Percentiles rank a stretch among this genome's conserved stretches.
Conservation (phyloP, 2,888 invertebrate genomes). For the Cheilosia scutellata region DNA sequence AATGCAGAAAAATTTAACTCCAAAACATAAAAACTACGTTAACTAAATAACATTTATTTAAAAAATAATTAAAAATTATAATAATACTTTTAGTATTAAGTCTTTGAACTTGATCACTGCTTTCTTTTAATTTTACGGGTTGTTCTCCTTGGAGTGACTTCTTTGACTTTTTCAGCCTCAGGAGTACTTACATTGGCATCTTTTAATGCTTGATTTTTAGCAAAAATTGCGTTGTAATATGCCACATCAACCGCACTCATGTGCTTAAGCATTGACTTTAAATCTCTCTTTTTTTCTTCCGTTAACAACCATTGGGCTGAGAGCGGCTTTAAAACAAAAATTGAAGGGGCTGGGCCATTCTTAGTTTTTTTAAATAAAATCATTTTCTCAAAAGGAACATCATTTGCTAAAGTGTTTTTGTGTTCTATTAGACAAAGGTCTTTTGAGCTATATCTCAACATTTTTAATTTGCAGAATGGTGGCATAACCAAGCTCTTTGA, state of each 20-base stretch:
- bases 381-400: slow-evolving; percentile 4
- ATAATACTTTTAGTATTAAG: background rate
- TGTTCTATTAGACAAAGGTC: slow-evolving; percentile 18
- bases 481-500: slow-evolving; percentile 12
- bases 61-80: background rate
- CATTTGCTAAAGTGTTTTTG: slow-evolving; percentile 19
- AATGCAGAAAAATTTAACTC: background rate
- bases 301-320: slow-evolving; percentile 36
- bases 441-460: slow-evolving; percentile 11
- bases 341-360: slow-evolving; percentile 6
- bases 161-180: slow-evolving; percentile 1
- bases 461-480: slow-evolving; percentile 26
- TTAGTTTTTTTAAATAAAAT: slow-evolving; percentile 12
- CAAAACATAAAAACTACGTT: slow-evolving; percentile 5
- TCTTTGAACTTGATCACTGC: background rate
- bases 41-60: slow-evolving; percentile 1
- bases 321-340: slow-evolving; percentile 34
- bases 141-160: slow-evolving; percentile 4
- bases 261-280: slow-evolving; percentile 21
- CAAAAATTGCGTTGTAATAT: slow-evolving; percentile 35
- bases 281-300: slow-evolving; percentile 16
- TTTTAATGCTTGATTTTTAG: slow-evolving; percentile 17
- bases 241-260: slow-evolving; percentile 20
- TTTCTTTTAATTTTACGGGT: background rate
- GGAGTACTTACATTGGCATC: slow-evolving; percentile 1